Evolutionary conservation across 2,888 invertebrate genomes (phyloP), one percentile per base, ranked within the genome.

Genomic region (Candidula unifasciata): DNA sequence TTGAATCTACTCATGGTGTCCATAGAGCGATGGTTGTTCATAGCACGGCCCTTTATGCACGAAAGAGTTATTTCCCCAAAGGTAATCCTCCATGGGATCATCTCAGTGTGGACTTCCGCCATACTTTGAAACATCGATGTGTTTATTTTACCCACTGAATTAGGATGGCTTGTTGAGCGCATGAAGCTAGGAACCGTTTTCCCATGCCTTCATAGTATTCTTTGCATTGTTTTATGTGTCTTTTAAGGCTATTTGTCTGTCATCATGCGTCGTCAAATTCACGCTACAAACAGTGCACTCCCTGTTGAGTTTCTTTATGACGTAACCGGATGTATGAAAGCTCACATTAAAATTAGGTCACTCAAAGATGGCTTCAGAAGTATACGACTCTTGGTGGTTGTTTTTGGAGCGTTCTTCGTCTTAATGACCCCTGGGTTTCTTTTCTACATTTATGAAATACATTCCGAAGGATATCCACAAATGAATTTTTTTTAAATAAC

Each of bases 11-110:
- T 77, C 16, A 3, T 77, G 3, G 33, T 57, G 33, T 64, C 77
- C 57, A 16, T 60, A 27, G 77, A 77, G 27, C 21, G 52, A 13
- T 73, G 73, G 73, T 6, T 73, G 52, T 73, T n/a, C 27, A 73
- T 73, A 8, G 73, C 73, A n/a, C 44, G 27, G 6, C 73, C 73
- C 10, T 73, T 73, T 73, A 16, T 73, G 2, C 73, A 73, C 27
- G 44, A 73, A 52, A 44, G 73, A 27, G 27, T 73, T 3, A 1
- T 73, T 2, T n/a, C 73, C 1, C 44, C 6, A 2, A 44, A 52
- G 27, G 3, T n/a, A 44, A 73, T n/a, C 0, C 8, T 52, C 3
- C 13, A 1, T 52, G 73, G 44, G 2, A 2, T 73, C 1, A 16
- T 52, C 16, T 27, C 10, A 24, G 73, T 27, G n/a, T 73, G 73